A percentile compares a stretch with the other conserved stretches of the same genome.
Conservation (phyloP, 1,140 invertebrate genomes). For the Danaus melanippus region DNA sequence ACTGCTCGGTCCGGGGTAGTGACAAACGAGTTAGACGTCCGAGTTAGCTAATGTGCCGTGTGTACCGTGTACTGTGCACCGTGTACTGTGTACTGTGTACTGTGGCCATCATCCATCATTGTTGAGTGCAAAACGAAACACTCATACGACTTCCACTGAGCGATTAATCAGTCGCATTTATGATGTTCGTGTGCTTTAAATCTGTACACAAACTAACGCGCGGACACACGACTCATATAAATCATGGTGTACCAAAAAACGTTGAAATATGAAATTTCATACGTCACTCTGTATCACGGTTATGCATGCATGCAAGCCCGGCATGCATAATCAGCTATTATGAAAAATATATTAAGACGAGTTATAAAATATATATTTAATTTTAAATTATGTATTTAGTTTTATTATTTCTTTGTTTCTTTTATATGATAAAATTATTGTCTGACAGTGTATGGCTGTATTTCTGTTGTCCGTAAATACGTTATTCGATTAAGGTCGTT, state of each 20-base stretch:
- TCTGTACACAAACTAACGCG: too few species aligned
- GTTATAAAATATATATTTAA: too few species aligned
- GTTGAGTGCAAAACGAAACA: slow-evolving; percentile 46
- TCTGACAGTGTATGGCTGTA: slow-evolving; percentile 15
- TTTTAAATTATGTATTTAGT: too few species aligned
- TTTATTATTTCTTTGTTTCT: too few species aligned
- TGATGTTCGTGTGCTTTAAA: slow-evolving; percentile 10
- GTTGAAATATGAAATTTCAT: too few species aligned
- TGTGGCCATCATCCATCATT: slow-evolving; percentile 37
- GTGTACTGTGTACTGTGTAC: too few species aligned
- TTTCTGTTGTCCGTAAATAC: slow-evolving; percentile 32
- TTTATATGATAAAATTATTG: not conserved
- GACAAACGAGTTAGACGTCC: slow-evolving; percentile 38
- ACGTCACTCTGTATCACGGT: too few species aligned
- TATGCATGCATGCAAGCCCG: slow-evolving; percentile 1
- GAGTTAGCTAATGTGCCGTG: slow-evolving; percentile 33
- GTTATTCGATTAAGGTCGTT: slow-evolving; percentile 47
- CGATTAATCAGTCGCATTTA: slow-evolving; percentile 49
- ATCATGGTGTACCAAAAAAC: too few species aligned
- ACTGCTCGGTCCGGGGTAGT: slow-evolving; percentile 19
- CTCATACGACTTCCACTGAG: slow-evolving; percentile 40
- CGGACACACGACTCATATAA: too few species aligned
- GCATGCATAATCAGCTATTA: not conserved
- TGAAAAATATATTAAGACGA: too few species aligned
- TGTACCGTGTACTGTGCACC: slow-evolving; percentile 3